Base-by-base conservation (phyloP, 1,140 invertebrate species). In the Ostrea edulis region DNA sequence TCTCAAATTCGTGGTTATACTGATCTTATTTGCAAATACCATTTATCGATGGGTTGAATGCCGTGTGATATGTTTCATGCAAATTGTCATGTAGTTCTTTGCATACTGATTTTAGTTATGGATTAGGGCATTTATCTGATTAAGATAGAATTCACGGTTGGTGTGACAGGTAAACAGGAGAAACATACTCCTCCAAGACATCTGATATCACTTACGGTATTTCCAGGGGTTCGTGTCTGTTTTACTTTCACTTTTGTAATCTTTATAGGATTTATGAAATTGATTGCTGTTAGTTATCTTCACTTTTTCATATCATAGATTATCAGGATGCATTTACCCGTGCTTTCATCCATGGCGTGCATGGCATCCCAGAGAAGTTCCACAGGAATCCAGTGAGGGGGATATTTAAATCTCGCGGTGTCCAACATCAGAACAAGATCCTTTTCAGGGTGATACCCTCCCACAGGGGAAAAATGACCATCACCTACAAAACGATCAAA, bases 371-470 rank as follows among this genome's bases (percentile, higher is more conserved):
- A 92, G 11, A 95, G 86, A 9, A 90, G 71, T 8, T 91, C 11
- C 2, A 95, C 82, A 0, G 92, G 88, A 8, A 95, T 91, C 95
- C 95, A 95, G 87, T 95, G 94, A 82, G 95, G 94, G 17, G 94
- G 95, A 84, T 95, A 95, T 85, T 95, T 95, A 89, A 95, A 95
- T 82, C 95, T 86, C 4, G 95, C 95, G 3, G 93, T 93, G 89
- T 95, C 95, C 87, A 95, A 87, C 55, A 95, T 93, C n/a, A 95
- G 84, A 5, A 94, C 93, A 54, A 94, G 83, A 83, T 95, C 94
- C 55, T 86, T 90, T 0, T 82, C 92, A 2, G 92, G 89, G 88
- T 95, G 93, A 85, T 94, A 95, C 0, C 94, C 95, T 25, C 92
- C 94, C 29, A 95, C 88, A 0, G 94, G 93, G 5, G 94, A 94